Percentiles rank a stretch among this genome's conserved stretches.
Evolutionary conservation across 2,797 vertebrate genomes (phyloP).

Genomic region (Sylvilagus floridanus): DNA sequence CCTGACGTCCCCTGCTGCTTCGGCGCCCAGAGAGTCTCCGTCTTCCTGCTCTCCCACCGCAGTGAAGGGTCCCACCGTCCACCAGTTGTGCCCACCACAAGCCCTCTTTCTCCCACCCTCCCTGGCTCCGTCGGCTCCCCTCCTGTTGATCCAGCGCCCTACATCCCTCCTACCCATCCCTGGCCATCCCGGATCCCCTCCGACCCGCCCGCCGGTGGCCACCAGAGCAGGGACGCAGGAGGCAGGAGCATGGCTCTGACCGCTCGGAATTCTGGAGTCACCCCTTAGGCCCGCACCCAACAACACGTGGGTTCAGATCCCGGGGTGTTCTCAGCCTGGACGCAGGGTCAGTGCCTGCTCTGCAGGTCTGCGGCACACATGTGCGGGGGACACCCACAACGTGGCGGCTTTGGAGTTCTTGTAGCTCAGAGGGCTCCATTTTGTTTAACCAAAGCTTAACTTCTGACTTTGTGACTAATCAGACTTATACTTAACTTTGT

Average conservation of each 20-base stretch:
- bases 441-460: too few species aligned
- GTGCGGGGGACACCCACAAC: too few species aligned
- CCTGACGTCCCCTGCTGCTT: too few species aligned
- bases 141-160: neutral
- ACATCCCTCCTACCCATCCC: neutral
- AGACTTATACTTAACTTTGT: too few species aligned
- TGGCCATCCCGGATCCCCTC: neutral
- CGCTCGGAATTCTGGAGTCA: neutral
- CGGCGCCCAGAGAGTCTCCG: neutral
- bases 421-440: too few species aligned
- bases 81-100: neutral
- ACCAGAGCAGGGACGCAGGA: neutral
- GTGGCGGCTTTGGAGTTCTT: too few species aligned
- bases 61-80: neutral
- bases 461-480: too few species aligned
- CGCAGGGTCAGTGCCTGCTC: neutral
- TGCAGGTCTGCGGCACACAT: neutral
- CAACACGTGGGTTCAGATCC: neutral
- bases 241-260: neutral
- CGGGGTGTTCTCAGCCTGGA: neutral
- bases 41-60: neutral
- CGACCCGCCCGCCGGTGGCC: neutral
- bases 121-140: neutral
- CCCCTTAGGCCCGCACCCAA: neutral
- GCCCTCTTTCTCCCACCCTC: neutral